Evolutionary conservation across 1,140 invertebrate species (phyloP), one percentile per base, ranked within the genome.

Genomic region (Lutraria rhynchaena): DNA sequence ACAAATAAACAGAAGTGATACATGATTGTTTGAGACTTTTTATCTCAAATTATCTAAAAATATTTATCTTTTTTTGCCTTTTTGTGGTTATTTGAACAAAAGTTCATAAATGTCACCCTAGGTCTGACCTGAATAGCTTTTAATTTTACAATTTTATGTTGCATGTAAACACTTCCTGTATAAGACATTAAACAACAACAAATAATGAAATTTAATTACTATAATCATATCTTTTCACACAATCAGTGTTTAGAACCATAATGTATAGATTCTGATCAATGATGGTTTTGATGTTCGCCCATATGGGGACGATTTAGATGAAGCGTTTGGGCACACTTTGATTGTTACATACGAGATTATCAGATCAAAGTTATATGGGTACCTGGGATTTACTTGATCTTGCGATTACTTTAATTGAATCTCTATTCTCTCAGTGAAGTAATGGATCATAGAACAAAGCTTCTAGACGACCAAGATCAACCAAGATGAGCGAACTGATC

Each of bases 131-230:
- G n/a, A n/a, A n/a, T n/a, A n/a, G n/a, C n/a, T n/a, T n/a, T n/a
- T n/a, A n/a, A n/a, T n/a, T n/a, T n/a, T n/a, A n/a, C n/a, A n/a
- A n/a, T n/a, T n/a, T n/a, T n/a, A n/a, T n/a, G n/a, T n/a, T n/a
- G n/a, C n/a, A n/a, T n/a, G n/a, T n/a, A n/a, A n/a, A n/a, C n/a
- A n/a, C n/a, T n/a, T n/a, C n/a, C n/a, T n/a, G n/a, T n/a, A n/a
- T n/a, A n/a, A n/a, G n/a, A n/a, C n/a, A n/a, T n/a, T n/a, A n/a
- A n/a, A n/a, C n/a, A n/a, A n/a, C n/a, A n/a, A n/a, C n/a, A n/a
- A n/a, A n/a, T n/a, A n/a, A 67, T 67, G 37, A 49, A 31, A 49
- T 67, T 67, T 67, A 67, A 67, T 67, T 67, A 46, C 44, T 67
- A 46, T 46, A 31, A 0, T 5, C 4, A 46, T n/a, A 67, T 67